A percentile compares a stretch with the other conserved stretches of the same genome.
Evolutionary conservation across 2,888 invertebrate genomes (phyloP).

Genomic region (Spatulosminthurus flaviceps): DNA sequence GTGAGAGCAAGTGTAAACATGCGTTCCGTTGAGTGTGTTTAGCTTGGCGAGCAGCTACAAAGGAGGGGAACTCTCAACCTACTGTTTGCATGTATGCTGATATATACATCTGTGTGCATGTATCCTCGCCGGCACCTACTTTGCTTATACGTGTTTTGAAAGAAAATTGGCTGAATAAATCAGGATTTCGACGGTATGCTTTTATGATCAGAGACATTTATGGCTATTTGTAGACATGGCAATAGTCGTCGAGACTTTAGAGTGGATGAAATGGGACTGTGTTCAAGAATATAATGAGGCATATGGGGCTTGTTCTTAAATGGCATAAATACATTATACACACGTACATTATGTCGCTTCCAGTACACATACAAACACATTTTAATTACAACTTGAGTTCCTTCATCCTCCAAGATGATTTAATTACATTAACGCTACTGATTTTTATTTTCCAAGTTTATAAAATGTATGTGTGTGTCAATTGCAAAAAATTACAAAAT

Average conservation of each 20-base stretch:
- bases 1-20: conserved; percentile 29
- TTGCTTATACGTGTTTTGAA: conserved; percentile 26
- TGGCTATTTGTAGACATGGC: conserved; percentile 46
- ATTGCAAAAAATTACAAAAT: too few species aligned
- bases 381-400: too few species aligned
- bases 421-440: too few species aligned
- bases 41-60: not conserved
- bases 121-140: not conserved
- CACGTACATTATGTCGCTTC: not conserved
- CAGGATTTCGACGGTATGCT: conserved; percentile 51
- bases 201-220: conserved; percentile 50
- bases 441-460: too few species aligned
- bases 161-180: conserved; percentile 51
- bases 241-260: conserved; percentile 37
- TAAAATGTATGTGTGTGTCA: too few species aligned
- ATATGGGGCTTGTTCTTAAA: conserved; percentile 43
- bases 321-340: conserved; percentile 11
- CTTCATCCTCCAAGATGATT: too few species aligned
- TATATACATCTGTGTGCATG: not conserved
- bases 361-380: too few species aligned
- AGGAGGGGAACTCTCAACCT: conserved; percentile 3
- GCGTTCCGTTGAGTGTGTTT: not conserved
- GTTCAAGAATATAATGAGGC: conserved; percentile 34
- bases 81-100: too few species aligned
- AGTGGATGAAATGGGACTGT: conserved; percentile 37